phyloP scores from a whole-genome alignment of 2,888 invertebrate species.

The Sarcophaga variegata region DNA sequence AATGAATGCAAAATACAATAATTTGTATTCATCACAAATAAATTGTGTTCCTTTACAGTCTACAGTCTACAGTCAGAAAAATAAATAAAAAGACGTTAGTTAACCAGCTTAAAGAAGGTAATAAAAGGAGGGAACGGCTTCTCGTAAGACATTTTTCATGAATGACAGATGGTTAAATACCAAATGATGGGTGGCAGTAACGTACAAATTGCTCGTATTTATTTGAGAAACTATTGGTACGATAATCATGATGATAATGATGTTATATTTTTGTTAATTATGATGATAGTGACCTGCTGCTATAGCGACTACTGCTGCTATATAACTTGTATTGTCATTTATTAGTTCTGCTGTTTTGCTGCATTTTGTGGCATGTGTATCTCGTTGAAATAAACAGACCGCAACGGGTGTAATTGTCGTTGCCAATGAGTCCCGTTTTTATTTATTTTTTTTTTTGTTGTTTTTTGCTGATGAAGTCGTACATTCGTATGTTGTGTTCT shows the following conservation, averaged over 20 bases:
- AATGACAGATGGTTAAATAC: slow-evolving; percentile 40
- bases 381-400: slow-evolving; percentile 62
- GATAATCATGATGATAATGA: neutral
- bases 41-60: slow-evolving; percentile 3
- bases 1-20: slow-evolving; percentile 41
- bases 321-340: slow-evolving; percentile 27
- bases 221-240: neutral
- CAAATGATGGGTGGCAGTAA: slow-evolving; percentile 19
- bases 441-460: too few species aligned
- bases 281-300: slow-evolving; percentile 54
- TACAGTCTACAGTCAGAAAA: neutral
- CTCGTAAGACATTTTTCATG: slow-evolving; percentile 22
- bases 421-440: slow-evolving; percentile 50
- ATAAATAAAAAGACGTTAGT: neutral
- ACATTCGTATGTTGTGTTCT: slow-evolving; percentile 8
- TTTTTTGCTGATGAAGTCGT: slow-evolving; percentile 26
- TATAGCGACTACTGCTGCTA: slow-evolving; percentile 4
- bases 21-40: slow-evolving; percentile 43
- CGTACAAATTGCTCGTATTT: neutral
- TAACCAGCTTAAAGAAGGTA: neutral
- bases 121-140: slow-evolving; percentile 2
- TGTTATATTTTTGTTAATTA: slow-evolving; percentile 22
- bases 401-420: slow-evolving; percentile 61
- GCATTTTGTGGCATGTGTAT: slow-evolving; percentile 33
- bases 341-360: slow-evolving; percentile 31